phyloP scores from a whole-genome alignment of 2,888 invertebrate species.

The Lampropteryx suffumata region DNA sequence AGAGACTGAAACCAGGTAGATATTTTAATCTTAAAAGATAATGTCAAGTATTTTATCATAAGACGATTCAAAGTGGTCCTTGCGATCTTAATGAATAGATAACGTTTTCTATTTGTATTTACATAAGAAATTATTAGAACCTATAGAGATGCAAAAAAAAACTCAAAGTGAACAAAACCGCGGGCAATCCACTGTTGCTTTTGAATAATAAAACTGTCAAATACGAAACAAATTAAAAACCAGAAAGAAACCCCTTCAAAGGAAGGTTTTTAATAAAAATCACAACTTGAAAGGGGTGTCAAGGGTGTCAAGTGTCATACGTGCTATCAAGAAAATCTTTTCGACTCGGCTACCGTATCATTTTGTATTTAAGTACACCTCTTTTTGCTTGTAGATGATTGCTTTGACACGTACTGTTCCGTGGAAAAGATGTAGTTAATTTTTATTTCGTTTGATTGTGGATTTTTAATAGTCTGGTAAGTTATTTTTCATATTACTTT shows the following conservation, averaged over 20 bases:
- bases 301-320: constrained; percentile 9
- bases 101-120: too few relatives aligned
- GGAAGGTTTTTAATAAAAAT: constrained; percentile 23
- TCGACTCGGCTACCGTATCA: constrained; percentile 47
- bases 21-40: too few relatives aligned
- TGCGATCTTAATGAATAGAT: too few relatives aligned
- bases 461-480: neutral
- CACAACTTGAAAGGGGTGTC: constrained; percentile 23
- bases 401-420: constrained; percentile 9
- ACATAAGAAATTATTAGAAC: too few relatives aligned
- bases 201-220: constrained; percentile 12
- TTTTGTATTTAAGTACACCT: constrained; percentile 47
- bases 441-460: too few relatives aligned
- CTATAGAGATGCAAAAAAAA: too few relatives aligned
- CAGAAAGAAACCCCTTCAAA: constrained; percentile 4
- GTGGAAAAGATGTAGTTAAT: neutral
- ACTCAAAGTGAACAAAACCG: too few relatives aligned
- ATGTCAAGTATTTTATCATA: too few relatives aligned
- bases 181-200: too few relatives aligned
- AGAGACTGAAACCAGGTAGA: too few relatives aligned
- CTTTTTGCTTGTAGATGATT: constrained; percentile 13
- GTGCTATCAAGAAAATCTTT: constrained; percentile 40
- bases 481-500: neutral
- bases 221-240: constrained; percentile 12
- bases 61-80: too few relatives aligned